A percentile compares a stretch with the other conserved stretches of the same genome.
These are phyloP conservation scores for Centropus unirufus DNA, from an alignment of 2,113 vertebrate species.

Conservation along the genomic window DNA sequence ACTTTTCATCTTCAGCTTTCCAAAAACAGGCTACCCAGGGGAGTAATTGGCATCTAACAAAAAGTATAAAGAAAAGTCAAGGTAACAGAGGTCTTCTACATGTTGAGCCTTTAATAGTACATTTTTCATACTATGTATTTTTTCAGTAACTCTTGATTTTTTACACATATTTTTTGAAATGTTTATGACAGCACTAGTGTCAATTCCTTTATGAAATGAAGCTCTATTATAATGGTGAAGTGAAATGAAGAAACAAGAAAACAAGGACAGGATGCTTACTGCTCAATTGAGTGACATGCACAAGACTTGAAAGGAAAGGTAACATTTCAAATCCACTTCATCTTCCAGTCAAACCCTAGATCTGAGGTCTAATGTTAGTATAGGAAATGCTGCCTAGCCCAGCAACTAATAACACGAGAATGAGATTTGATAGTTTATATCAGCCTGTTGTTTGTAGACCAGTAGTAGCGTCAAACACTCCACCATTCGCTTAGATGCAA, in stretches of 20 bases:
- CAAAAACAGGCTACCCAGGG: background rate
- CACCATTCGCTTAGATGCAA: background rate
- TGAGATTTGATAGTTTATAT: background rate
- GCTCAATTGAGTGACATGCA: background rate
- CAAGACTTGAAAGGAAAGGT: conserved; percentile 57
- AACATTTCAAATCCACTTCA: conserved; percentile 64
- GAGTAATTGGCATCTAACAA: background rate
- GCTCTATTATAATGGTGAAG: background rate
- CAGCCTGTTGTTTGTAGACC: background rate
- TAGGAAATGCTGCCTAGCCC: background rate
- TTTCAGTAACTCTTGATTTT: background rate
- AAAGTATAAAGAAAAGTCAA: background rate
- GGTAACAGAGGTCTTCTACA: background rate
- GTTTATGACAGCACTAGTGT: background rate
- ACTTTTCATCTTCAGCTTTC: background rate
- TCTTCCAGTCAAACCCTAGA: conserved; percentile 21
- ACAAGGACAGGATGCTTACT: conserved; percentile 3
- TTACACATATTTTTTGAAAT: background rate
- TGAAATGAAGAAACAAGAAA: background rate
- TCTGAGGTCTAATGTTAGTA: background rate
- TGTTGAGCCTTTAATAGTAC: background rate
- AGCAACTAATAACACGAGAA: background rate
- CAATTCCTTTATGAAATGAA: background rate
- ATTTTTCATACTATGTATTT: background rate
- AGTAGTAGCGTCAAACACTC: background rate